Evolutionary conservation across 2,797 vertebrate species (phyloP).

Genomic region (Synaphobranchus kaupii): DNA sequence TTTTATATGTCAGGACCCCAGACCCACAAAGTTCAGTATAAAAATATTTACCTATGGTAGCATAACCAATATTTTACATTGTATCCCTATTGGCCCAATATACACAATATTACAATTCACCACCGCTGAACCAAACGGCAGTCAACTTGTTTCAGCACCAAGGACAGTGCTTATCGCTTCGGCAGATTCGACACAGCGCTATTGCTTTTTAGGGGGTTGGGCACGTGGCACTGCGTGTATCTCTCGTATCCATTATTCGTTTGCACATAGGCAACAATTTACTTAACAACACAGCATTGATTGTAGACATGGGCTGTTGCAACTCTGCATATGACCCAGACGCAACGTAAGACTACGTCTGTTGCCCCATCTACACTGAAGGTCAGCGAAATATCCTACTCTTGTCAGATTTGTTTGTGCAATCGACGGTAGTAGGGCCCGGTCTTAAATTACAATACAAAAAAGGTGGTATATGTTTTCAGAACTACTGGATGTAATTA

Average conservation of each 20-base stretch:
- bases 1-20: neutral
- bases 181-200: neutral
- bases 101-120: neutral
- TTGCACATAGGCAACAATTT: neutral
- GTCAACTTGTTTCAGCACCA: neutral
- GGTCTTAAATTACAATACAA: slow-evolving; percentile 2
- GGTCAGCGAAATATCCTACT: neutral
- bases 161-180: slow-evolving; percentile 45
- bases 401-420: neutral
- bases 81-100: neutral
- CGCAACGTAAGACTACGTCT: neutral
- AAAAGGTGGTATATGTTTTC: neutral
- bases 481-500: neutral
- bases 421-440: too few species aligned
- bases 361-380: neutral
- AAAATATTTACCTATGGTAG: neutral
- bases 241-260: neutral
- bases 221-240: neutral
- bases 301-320: neutral
- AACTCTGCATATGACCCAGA: neutral
- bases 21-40: neutral
- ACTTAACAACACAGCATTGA: too few species aligned
- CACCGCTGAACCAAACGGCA: neutral
- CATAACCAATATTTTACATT: too few species aligned
- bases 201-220: neutral